Evolutionary conservation across 2,888 invertebrate genomes (phyloP), one percentile per base, ranked within the genome.

Genomic region (Tethea ocularis): DNA sequence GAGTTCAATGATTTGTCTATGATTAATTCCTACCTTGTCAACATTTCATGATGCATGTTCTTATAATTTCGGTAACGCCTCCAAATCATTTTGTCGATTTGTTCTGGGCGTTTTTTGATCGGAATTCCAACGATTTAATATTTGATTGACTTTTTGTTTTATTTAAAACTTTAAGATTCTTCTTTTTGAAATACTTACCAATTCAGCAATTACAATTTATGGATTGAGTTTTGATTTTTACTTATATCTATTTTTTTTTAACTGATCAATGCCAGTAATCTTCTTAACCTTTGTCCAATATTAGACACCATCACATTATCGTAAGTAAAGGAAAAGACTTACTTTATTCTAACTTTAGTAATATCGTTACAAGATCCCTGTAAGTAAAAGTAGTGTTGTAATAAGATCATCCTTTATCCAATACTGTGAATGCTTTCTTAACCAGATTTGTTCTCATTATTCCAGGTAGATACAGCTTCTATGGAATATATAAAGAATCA

Each of bases 11-110:
- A 80, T 83, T 86, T 84, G 83, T 84, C 68, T 71, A 68, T 83
- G 80, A 87, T 87, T 85, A 84, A 86, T 88, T 82, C 75, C 73
- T 76, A 68, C 71, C 84, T 80, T 87, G 88, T 89, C 85, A 82
- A 82, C 81, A 80, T 84, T 83, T 81, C 75, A 75, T 79, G 74
- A 73, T 74, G 72, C 75, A 74, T 85, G 83, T 86, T 80, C 71
- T 64, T 73, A 72, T 84, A 78, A 81, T 80, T 79, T 79, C 66
- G 78, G 86, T 80, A 79, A 89, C 89, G 89, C 90, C 90, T 84
- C 78, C 82, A 83, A 72, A 74, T 81, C 70, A 82, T 83, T 76
- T 73, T 66, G 6, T 72, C 65, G 68, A 74, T 78, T 79, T 78
- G 77, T 79, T 77, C 69, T 68, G 72, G 76, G 69, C 65, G 63